These are phyloP conservation scores for Drosophila arizonae DNA, from an alignment of 1,140 invertebrate genomes.

Conservation along the genomic window DNA sequence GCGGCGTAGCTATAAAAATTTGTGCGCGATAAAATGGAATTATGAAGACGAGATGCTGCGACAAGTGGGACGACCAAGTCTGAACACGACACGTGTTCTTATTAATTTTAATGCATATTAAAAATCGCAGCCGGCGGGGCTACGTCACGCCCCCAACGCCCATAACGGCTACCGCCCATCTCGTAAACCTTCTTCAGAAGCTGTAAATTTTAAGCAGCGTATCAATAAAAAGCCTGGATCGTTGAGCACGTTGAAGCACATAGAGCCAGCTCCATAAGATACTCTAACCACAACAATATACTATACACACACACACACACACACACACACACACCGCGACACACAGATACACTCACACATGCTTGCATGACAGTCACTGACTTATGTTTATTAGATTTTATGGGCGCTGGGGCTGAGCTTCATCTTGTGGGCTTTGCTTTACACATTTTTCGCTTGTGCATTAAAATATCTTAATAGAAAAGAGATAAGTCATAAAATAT, in stretches of 20 bases:
- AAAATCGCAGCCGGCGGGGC: constrained; percentile 58
- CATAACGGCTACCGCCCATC: neutral
- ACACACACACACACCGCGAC: neutral
- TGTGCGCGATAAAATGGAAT: constrained; percentile 79
- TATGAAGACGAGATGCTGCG: constrained; percentile 52
- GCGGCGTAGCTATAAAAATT: constrained; percentile 74
- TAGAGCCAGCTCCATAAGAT: constrained; percentile 48
- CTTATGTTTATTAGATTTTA: constrained; percentile 79
- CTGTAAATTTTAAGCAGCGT: constrained; percentile 52
- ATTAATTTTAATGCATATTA: constrained; percentile 82
- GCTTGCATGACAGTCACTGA: constrained; percentile 34
- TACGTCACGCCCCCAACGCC: neutral
- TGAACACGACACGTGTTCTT: constrained; percentile 73
- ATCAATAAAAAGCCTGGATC: constrained; percentile 61
- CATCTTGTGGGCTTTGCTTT: constrained; percentile 50
- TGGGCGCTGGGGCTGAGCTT: constrained; percentile 38
- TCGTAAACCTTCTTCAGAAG: constrained; percentile 12
- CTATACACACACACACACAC: constrained; percentile 12
- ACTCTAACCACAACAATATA: constrained; percentile 51
- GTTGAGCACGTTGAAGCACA: constrained; percentile 15
- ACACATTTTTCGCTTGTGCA: constrained; percentile 42
- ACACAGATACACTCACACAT: constrained; percentile 7
- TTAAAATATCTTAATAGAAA: constrained; percentile 80
- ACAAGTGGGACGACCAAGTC: constrained; percentile 13
- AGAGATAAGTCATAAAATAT: constrained; percentile 79